Evolutionary conservation across 1,140 invertebrate species (phyloP).

Genomic region (Himalopsyche phryganea): DNA sequence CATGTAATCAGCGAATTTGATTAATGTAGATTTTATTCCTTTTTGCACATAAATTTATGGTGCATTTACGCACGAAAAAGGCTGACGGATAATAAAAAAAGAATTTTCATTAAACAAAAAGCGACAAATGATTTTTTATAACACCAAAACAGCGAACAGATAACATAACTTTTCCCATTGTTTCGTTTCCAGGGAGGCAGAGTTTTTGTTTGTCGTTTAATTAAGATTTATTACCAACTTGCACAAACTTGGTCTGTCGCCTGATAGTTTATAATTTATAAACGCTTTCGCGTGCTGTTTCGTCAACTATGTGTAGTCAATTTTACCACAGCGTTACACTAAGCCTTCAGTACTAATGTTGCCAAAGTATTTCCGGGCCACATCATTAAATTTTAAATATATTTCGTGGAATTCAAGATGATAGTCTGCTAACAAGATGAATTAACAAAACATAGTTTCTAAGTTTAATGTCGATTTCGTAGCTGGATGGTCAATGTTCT

Average conservation of each 20-base stretch:
- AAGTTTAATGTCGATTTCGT: no score
- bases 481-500: no score
- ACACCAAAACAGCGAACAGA: not conserved
- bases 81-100: no score
- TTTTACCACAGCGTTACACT: constrained; percentile 2
- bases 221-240: constrained; percentile 27
- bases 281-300: constrained; percentile 5
- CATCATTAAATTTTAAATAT: constrained; percentile 12
- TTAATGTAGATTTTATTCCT: no score
- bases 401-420: not conserved
- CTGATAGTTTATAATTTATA: constrained; percentile 28
- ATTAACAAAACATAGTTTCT: no score
- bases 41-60: no score
- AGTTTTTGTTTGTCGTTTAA: constrained; percentile 21
- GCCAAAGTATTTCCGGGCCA: constrained; percentile 3
- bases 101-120: no score
- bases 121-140: constrained; percentile 2
- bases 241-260: constrained; percentile 12
- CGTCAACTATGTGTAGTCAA: not conserved
- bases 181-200: not conserved
- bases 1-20: no score
- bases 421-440: not conserved
- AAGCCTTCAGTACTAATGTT: constrained; percentile 4
- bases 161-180: not conserved
- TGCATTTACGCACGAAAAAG: no score